Evolutionary conservation across 2,888 invertebrate species (phyloP), one percentile per base, ranked within the genome.

Genomic region (Mycalesis mineus): DNA sequence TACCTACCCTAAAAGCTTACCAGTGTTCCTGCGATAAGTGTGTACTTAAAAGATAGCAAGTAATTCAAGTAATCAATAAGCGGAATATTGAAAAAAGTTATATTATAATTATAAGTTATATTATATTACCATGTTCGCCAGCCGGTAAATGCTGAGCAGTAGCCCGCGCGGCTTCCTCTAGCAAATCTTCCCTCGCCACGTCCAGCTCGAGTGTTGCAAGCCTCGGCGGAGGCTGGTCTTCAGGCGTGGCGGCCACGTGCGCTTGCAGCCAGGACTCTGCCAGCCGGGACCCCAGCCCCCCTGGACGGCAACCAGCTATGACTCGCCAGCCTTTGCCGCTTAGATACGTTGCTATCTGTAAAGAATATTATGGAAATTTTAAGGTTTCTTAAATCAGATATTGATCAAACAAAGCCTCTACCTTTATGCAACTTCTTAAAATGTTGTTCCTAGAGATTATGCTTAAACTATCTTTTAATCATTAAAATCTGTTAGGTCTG

Each of bases 111-210:
- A 14, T 7, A 14, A 40, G 14, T 40, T 2, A 42, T n/a, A 17
- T 7, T 22, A 13, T 28, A 47, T 62, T 65, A 93, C 96, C 95
- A 75, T 95, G 95, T 87, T 95, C 95, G 40, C 95, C 95, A 50
- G 95, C 95, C 60, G 95, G 95, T 71, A 96, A 84, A 87, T 95
- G 95, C 52, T 95, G 93, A 14, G 95, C 93, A 64, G 95, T 93
- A 15, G 94, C 92, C 65, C 94, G 93, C 11, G 95, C 94, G 7
- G 95, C 95, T 80, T 95, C 95, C 62, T 94, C 95, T 45, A 96
- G 80, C 65, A 95, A 85, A 78, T 96, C 96, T 80, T 96, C 96
- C 41, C 95, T 91, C 0, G 94, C 95, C 14, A 95, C 94, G 74
- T 96, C 96, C 67, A 96, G 80, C 50, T 94, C 93, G 67, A 96